phyloP scores from a whole-genome alignment of 2,113 vertebrate genomes.

The Todiramphus chloris region DNA sequence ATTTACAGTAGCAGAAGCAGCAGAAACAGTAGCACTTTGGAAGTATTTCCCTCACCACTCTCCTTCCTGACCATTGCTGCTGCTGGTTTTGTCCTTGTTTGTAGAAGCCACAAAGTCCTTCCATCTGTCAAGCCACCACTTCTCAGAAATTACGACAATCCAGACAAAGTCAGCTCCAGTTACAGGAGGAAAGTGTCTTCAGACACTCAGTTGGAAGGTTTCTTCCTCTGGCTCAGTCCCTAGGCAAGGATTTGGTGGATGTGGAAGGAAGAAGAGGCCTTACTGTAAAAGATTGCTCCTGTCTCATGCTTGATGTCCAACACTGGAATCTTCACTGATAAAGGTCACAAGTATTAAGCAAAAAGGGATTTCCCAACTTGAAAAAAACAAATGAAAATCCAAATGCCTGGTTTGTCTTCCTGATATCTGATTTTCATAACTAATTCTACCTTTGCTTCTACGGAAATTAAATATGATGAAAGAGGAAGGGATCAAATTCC shows the following conservation, averaged over 20 bases:
- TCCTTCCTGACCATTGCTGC: background rate
- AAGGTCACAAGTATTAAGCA: background rate
- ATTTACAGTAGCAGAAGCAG: background rate
- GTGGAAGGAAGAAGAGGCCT: rapidly evolving
- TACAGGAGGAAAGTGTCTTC: background rate
- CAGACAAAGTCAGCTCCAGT: background rate
- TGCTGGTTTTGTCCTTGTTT: background rate
- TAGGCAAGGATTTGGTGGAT: background rate
- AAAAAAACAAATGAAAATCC: background rate
- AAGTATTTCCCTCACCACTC: background rate
- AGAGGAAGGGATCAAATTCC: background rate
- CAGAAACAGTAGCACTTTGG: background rate
- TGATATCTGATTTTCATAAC: background rate
- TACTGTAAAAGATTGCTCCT: background rate
- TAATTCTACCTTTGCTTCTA: background rate
- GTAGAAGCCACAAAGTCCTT: background rate
- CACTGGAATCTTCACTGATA: background rate
- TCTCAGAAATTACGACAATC: background rate
- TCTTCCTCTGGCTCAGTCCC: background rate
- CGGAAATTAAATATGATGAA: background rate
- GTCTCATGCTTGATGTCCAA: background rate
- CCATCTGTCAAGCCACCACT: background rate
- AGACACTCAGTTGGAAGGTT: background rate
- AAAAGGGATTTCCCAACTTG: background rate
- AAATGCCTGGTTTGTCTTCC: background rate